phyloP scores from a whole-genome alignment of 2,888 invertebrate genomes.

The Andrena chrysosceles region DNA sequence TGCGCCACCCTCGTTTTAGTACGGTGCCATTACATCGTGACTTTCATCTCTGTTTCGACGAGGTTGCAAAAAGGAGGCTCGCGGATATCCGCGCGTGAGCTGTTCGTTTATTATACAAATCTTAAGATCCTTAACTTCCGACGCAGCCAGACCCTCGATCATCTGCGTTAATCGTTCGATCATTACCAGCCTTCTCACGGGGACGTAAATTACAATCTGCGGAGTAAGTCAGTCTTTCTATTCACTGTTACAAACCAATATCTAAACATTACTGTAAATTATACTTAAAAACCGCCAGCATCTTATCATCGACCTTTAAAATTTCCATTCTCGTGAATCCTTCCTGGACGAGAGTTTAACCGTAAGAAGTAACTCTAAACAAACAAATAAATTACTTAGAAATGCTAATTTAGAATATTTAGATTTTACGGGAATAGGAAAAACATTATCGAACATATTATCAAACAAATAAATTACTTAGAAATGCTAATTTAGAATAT shows the following conservation, averaged over 20 bases:
- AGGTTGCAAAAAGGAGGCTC: constrained; percentile 72
- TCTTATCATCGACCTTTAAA: not conserved
- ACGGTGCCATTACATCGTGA: constrained; percentile 74
- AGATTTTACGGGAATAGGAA: not conserved
- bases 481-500: not conserved
- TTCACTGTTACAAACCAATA: constrained; percentile 14
- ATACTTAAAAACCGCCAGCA: not conserved
- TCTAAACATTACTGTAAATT: not conserved
- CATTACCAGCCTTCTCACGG: constrained; percentile 48
- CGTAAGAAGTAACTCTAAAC: no score
- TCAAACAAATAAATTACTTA: not conserved
- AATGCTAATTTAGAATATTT: not conserved
- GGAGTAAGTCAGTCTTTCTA: constrained; percentile 48
- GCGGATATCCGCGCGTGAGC: constrained; percentile 27
- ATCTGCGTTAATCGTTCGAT: constrained; percentile 25
- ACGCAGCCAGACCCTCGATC: constrained; percentile 16
- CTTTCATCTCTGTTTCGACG: constrained; percentile 83
- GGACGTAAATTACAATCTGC: constrained; percentile 2
- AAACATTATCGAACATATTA: no score
- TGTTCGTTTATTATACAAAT: constrained; percentile 41
- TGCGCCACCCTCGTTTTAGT: constrained; percentile 37
- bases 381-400: not conserved
- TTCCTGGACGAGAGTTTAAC: no score
- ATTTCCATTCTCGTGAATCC: not conserved
- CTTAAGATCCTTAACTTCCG: constrained; percentile 28